phyloP scores from a whole-genome alignment of 2,888 invertebrate genomes.

The Tetragnatha montana region DNA sequence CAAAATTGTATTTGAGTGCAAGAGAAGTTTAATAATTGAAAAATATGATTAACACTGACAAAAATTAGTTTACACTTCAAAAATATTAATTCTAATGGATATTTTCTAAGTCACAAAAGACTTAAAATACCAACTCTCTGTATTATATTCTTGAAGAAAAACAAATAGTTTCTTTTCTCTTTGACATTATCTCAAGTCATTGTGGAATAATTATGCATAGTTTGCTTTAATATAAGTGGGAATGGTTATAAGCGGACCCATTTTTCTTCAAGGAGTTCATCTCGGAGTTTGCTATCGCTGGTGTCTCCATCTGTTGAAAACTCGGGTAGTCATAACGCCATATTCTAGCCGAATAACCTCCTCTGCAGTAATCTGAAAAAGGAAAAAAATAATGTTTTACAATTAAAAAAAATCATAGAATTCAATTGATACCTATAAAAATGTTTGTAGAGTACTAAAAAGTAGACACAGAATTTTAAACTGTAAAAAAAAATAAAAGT shows the following conservation, averaged over 20 bases:
- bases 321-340: constrained; percentile 67
- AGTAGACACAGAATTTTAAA: too few species aligned
- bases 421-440: too few species aligned
- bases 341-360: constrained; percentile 12
- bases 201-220: too few species aligned
- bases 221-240: constrained; percentile 39
- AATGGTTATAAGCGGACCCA: constrained; percentile 52
- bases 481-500: too few species aligned
- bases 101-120: background rate
- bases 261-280: constrained; percentile 61
- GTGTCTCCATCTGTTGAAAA: constrained; percentile 65
- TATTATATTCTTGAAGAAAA: too few species aligned
- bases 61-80: background rate
- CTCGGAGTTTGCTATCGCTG: constrained; percentile 42
- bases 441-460: too few species aligned
- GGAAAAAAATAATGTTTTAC: background rate
- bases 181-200: too few species aligned
- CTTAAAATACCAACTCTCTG: background rate
- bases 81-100: too few species aligned
- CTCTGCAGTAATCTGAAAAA: constrained; percentile 61
- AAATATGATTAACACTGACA: too few species aligned
- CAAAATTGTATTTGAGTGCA: too few species aligned
- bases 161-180: too few species aligned
- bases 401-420: background rate
- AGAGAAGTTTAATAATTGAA: too few species aligned